Conservation (phyloP, 2,888 invertebrate species). For the Pyrochroa serraticornis region DNA sequence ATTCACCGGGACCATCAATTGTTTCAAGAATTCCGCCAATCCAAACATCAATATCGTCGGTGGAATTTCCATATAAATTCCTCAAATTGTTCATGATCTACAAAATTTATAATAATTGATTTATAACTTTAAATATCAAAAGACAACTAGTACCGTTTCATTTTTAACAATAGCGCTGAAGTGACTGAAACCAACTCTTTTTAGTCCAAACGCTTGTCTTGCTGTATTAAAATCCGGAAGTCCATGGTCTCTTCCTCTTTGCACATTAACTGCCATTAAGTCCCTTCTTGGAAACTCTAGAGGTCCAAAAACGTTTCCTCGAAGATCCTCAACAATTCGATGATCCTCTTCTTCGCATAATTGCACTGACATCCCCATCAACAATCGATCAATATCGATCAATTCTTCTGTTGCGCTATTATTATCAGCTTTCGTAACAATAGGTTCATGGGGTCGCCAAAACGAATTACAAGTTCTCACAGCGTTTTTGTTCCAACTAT, state of each 20-base stretch:
- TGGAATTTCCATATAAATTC: conserved; percentile 51
- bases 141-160: not conserved
- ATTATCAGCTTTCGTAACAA: conserved; percentile 37
- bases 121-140: no score
- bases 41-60: conserved; percentile 63
- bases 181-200: conserved; percentile 42
- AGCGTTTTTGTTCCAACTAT: conserved; percentile 43
- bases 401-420: conserved; percentile 35
- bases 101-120: not conserved
- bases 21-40: conserved; percentile 65
- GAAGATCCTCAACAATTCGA: conserved; percentile 63
- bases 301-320: conserved; percentile 64
- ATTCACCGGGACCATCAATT: conserved; percentile 58
- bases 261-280: conserved; percentile 66
- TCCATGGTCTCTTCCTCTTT: conserved; percentile 64
- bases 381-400: conserved; percentile 60
- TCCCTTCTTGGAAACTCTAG: conserved; percentile 65
- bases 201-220: conserved; percentile 59
- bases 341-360: conserved; percentile 63
- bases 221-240: conserved; percentile 68
- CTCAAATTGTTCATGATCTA: conserved; percentile 35
- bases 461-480: conserved; percentile 63
- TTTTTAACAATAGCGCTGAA: conserved; percentile 37
- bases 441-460: conserved; percentile 60
- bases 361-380: conserved; percentile 64